Evolutionary conservation across 2,113 vertebrate species (phyloP).

Genomic region (Lasiurus cinereus): DNA sequence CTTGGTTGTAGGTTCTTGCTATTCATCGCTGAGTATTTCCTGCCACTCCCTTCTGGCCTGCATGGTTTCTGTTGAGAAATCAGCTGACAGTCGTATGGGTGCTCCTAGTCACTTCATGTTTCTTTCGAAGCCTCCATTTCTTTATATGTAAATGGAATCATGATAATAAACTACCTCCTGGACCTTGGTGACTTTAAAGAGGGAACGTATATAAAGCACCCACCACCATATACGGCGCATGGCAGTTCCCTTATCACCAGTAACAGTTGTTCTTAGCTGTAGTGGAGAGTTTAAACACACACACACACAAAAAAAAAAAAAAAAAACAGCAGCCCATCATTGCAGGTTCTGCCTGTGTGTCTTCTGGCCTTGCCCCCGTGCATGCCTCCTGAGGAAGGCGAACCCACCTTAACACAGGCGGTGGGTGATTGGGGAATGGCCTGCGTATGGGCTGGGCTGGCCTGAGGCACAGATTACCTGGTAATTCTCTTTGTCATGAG

Average conservation of each 20-base stretch:
- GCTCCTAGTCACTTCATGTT: neutral
- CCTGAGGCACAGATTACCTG: constrained; percentile 38
- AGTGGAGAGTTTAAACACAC: neutral
- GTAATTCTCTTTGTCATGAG: constrained; percentile 13
- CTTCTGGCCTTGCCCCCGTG: neutral
- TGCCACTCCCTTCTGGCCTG: too few species aligned
- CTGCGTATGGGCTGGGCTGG: constrained; percentile 10
- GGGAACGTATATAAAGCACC: neutral
- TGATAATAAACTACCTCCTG: neutral
- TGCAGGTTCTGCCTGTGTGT: neutral
- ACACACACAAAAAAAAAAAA: neutral
- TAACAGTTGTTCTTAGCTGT: neutral
- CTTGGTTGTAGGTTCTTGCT: too few species aligned
- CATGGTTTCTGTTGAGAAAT: too few species aligned
- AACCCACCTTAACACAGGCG: neutral
- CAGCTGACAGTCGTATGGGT: too few species aligned
- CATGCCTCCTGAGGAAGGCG: neutral
- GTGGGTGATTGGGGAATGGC: constrained; percentile 42
- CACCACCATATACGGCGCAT: neutral
- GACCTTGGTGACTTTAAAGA: neutral
- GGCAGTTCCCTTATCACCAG: neutral
- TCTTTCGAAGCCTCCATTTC: neutral
- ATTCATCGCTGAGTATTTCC: too few species aligned
- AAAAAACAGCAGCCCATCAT: neutral
- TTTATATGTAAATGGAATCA: neutral